phyloP scores from a whole-genome alignment of 1,140 invertebrate species.

The Leguminivora glycinivorella region DNA sequence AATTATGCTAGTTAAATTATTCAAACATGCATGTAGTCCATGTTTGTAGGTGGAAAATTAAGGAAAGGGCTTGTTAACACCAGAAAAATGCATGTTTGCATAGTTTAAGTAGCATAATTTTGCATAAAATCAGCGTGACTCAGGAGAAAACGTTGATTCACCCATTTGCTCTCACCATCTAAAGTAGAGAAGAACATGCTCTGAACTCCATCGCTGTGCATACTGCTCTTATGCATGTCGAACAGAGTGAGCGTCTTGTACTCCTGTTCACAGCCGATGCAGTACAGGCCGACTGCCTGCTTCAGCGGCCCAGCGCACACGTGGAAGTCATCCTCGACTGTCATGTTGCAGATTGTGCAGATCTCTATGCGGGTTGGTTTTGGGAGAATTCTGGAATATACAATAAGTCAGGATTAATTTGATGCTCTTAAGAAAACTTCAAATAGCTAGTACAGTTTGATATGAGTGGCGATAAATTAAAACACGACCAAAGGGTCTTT shows the following conservation, averaged over 20 bases:
- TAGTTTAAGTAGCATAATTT: too few relatives aligned
- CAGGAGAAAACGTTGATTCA: not conserved
- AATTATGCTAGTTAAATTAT: too few relatives aligned
- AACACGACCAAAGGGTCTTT: too few relatives aligned
- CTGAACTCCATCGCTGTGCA: conserved; percentile 47
- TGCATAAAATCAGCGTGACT: too few relatives aligned
- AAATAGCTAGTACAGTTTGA: too few relatives aligned
- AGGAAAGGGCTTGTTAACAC: too few relatives aligned
- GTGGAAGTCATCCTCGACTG: conserved; percentile 37
- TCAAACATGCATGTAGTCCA: too few relatives aligned
- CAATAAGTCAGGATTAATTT: too few relatives aligned
- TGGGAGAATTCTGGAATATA: conserved; percentile 42
- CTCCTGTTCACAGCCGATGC: conserved; percentile 45
- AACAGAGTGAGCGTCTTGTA: conserved; percentile 44
- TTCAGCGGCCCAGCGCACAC: conserved; percentile 29
- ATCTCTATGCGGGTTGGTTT: conserved; percentile 46
- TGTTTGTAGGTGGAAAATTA: too few relatives aligned
- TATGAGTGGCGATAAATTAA: too few relatives aligned
- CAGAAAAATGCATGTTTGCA: too few relatives aligned
- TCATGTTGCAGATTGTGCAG: conserved; percentile 42
- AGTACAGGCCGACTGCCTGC: conserved; percentile 28
- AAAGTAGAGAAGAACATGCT: conserved; percentile 53
- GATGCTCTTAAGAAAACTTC: too few relatives aligned
- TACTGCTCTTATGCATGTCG: conserved; percentile 45
- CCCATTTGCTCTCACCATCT: conserved; percentile 33